A percentile compares a stretch with the other conserved stretches of the same genome.
These are phyloP conservation scores for Danionella cerebrum DNA, from an alignment of 2,113 vertebrate species.

Conservation along the genomic window DNA sequence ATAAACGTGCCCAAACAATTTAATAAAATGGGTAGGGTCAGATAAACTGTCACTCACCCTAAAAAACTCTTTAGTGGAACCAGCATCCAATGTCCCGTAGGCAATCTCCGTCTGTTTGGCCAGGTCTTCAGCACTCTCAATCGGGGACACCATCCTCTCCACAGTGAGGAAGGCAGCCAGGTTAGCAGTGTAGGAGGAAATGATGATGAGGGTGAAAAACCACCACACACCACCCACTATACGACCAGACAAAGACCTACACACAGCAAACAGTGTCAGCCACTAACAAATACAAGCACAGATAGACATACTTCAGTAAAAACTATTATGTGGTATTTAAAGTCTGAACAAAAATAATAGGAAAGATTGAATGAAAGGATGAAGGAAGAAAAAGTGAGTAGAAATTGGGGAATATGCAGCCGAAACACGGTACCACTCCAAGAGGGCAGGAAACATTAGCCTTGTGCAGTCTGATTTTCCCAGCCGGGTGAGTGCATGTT, in stretches of 20 bases:
- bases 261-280: constrained; percentile 71
- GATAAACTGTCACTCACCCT: constrained; percentile 87
- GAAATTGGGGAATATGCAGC: constrained; percentile 82
- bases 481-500: constrained; percentile 66
- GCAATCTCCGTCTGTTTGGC: constrained; percentile 96
- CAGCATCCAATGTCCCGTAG: constrained; percentile 94
- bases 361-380: background rate
- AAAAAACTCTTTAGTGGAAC: constrained; percentile 98
- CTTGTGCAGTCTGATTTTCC: constrained; percentile 75
- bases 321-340: no score
- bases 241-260: constrained; percentile 92
- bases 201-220: constrained; percentile 99
- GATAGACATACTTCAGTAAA: no score
- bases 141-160: constrained; percentile 96
- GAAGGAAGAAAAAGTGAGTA: background rate
- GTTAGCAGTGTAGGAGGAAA: constrained; percentile 98
- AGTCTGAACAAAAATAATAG: background rate
- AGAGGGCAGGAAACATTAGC: constrained; percentile 74
- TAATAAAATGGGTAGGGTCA: no score
- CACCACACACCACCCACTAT: constrained; percentile 98
- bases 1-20: no score
- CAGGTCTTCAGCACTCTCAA: constrained; percentile 93
- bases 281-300: constrained; percentile 1
- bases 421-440: constrained; percentile 93
- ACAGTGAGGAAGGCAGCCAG: constrained; percentile 97